These are phyloP conservation scores for Papilio elwesi DNA, from an alignment of 2,888 invertebrate genomes.

Conservation along the genomic window DNA sequence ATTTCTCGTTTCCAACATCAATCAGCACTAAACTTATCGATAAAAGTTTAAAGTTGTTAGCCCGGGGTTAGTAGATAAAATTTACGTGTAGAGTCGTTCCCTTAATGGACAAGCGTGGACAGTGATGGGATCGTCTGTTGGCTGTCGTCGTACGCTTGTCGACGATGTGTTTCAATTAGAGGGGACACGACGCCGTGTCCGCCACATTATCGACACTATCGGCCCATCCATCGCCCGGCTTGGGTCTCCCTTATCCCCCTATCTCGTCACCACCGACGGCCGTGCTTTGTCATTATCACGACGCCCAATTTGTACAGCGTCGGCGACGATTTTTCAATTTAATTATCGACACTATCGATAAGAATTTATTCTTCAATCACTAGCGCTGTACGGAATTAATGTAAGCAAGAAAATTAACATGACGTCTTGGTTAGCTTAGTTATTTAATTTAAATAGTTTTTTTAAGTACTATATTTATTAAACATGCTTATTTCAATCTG, in stretches of 20 bases:
- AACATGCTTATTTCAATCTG: too few relatives aligned
- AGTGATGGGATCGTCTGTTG: conserved; percentile 38
- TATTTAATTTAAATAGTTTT: background rate
- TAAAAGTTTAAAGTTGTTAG: conserved; percentile 33
- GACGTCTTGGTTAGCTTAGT: background rate
- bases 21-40: conserved; percentile 37
- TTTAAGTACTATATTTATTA: too few relatives aligned
- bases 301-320: conserved; percentile 39
- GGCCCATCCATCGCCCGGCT: conserved; percentile 34
- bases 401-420: conserved; percentile 19
- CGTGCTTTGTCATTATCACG: conserved; percentile 41
- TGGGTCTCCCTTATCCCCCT: conserved; percentile 33
- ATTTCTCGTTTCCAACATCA: conserved; percentile 21
- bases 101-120: conserved; percentile 35
- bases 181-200: conserved; percentile 35
- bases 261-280: conserved; percentile 38
- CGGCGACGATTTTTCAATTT: conserved; percentile 39
- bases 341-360: conserved; percentile 41
- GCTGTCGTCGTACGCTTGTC: conserved; percentile 36
- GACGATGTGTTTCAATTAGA: conserved; percentile 41
- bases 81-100: conserved; percentile 22
- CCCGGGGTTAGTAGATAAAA: conserved; percentile 29
- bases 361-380: conserved; percentile 35
- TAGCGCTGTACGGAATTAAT: conserved; percentile 22
- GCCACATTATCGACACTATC: conserved; percentile 39